These are phyloP conservation scores for Chaetorhynchus papuensis DNA, from an alignment of 2,113 vertebrate genomes.

Conservation along the genomic window DNA sequence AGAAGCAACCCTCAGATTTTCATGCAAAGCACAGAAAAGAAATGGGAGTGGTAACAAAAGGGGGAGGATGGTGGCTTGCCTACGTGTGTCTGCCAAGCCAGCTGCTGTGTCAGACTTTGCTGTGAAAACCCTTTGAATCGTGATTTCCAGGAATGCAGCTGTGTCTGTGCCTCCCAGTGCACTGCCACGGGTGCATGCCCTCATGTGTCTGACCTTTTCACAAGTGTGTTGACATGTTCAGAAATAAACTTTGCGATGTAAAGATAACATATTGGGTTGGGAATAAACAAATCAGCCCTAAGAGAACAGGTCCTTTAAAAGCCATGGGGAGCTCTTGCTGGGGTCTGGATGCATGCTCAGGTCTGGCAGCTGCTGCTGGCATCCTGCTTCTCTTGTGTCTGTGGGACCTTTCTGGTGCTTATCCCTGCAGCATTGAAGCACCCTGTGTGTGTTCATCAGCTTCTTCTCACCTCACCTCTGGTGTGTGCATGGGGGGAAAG, in stretches of 20 bases:
- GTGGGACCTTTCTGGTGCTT: neutral
- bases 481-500: neutral
- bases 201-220: slow-evolving; percentile 74
- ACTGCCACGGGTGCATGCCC: neutral
- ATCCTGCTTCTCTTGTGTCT: neutral
- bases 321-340: neutral
- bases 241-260: slow-evolving; percentile 70
- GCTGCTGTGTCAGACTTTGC: neutral
- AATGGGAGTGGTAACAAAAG: neutral
- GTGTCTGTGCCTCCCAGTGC: neutral
- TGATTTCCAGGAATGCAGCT: slow-evolving; percentile 24
- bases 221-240: slow-evolving; percentile 68
- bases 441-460: neutral
- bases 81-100: neutral
- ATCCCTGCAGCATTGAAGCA: neutral
- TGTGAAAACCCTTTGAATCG: neutral
- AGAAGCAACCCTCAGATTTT: slow-evolving; percentile 18
- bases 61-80: neutral
- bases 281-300: slow-evolving; percentile 36
- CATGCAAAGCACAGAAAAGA: neutral
- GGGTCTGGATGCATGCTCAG: neutral
- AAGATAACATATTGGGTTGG: slow-evolving; percentile 50
- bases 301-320: slow-evolving; percentile 42
- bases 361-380: neutral
- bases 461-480: neutral